Percentiles rank a stretch among this genome's conserved stretches.
phyloP scores from a whole-genome alignment of 2,113 vertebrate genomes.

The Hydrochoerus hydrochaeris region DNA sequence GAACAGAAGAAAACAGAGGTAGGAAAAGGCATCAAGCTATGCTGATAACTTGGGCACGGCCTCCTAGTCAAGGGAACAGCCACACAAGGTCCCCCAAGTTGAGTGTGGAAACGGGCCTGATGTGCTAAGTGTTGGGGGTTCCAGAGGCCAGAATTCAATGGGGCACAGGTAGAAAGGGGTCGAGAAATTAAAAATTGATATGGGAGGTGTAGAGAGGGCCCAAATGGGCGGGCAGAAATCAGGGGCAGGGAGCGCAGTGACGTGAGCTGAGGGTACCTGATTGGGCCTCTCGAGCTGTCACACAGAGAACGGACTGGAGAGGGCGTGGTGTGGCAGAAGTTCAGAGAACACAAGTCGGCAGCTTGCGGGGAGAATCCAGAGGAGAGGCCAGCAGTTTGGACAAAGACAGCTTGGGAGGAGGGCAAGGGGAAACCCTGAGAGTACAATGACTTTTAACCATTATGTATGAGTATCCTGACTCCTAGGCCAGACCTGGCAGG shows the following conservation, averaged over 20 bases:
- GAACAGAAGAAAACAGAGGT: neutral
- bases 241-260: neutral
- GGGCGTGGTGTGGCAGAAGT: neutral
- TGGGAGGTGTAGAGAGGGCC: neutral
- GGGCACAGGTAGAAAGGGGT: neutral
- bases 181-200: neutral
- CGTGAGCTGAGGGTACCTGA: neutral
- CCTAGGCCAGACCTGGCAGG: neutral
- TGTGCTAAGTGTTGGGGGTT: neutral
- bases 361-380: neutral
- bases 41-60: neutral
- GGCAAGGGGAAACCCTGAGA: neutral
- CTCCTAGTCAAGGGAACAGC: too few species aligned
- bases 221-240: neutral
- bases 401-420: neutral
- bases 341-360: neutral
- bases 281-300: neutral
- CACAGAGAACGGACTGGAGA: neutral
- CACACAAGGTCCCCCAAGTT: neutral
- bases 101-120: neutral
- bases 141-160: neutral
- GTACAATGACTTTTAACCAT: neutral
- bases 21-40: neutral
- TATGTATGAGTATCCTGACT: neutral
- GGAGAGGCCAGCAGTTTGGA: rapidly evolving